Conservation (phyloP, 2,113 vertebrate genomes). For the Ursus arctos region DNA sequence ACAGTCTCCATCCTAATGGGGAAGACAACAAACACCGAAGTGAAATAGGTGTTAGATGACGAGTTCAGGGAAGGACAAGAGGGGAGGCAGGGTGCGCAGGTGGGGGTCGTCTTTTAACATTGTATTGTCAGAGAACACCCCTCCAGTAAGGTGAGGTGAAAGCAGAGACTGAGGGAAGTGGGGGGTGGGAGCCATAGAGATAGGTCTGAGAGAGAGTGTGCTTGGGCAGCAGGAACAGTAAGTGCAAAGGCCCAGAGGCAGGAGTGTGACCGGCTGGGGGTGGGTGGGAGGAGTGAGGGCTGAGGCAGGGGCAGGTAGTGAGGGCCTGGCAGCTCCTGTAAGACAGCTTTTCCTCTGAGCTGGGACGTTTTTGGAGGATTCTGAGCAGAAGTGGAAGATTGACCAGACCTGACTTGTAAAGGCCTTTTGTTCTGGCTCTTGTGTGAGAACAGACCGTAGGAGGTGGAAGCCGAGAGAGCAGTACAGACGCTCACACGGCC, state of each 20-base stretch:
- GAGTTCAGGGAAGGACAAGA: too few relatives aligned
- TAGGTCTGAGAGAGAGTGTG: background rate
- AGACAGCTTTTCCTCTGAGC: background rate
- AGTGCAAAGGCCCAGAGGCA: background rate
- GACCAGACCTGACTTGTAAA: background rate
- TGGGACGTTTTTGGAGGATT: background rate
- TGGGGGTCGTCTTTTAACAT: background rate
- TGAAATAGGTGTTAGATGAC: background rate
- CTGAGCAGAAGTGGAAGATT: background rate
- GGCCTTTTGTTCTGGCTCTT: background rate
- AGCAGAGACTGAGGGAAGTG: background rate
- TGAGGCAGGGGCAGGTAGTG: background rate
- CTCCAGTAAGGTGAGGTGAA: background rate
- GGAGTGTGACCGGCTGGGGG: background rate
- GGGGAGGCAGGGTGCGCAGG: rapidly evolving
- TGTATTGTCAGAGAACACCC: background rate
- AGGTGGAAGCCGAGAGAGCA: background rate
- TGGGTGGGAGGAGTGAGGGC: background rate
- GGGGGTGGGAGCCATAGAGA: background rate
- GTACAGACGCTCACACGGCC: background rate
- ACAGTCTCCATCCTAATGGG: background rate
- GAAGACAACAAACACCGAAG: background rate
- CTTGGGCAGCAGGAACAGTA: background rate
- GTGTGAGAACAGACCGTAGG: background rate
- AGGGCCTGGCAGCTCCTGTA: background rate